phyloP scores from a whole-genome alignment of 1,140 invertebrate genomes.

The Zaprionus lachaisei region DNA sequence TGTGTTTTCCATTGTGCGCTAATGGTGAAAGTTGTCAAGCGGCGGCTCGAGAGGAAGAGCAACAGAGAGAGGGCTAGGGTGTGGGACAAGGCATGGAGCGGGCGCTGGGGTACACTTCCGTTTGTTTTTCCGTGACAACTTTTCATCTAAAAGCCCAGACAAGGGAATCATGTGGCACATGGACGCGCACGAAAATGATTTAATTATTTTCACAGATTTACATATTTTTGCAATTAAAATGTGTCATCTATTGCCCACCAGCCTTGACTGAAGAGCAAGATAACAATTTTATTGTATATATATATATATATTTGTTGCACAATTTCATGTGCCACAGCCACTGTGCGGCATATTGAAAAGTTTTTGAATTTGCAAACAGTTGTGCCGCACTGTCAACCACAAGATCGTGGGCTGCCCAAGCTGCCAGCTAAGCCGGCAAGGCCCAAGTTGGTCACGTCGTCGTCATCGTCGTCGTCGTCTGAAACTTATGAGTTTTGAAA shows the following conservation, averaged over 20 bases:
- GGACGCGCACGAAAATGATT: slow-evolving; percentile 4
- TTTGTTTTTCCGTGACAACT: slow-evolving; percentile 70
- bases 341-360: slow-evolving; percentile 75
- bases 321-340: slow-evolving; percentile 11
- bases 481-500: slow-evolving; percentile 83
- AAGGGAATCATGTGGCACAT: slow-evolving; percentile 40
- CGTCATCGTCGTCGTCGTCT: slow-evolving; percentile 59
- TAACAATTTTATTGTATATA: not conserved
- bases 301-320: not conserved
- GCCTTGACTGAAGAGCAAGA: not conserved
- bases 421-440: slow-evolving; percentile 38
- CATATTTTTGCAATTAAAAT: slow-evolving; percentile 8
- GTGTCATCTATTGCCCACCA: not conserved
- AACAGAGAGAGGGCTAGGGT: slow-evolving; percentile 15
- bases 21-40: slow-evolving; percentile 81
- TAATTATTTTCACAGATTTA: slow-evolving; percentile 15
- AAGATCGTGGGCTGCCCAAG: slow-evolving; percentile 49
- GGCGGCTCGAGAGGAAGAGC: slow-evolving; percentile 56
- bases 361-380: slow-evolving; percentile 80
- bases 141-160: slow-evolving; percentile 55
- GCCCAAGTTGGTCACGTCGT: slow-evolving; percentile 71
- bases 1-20: slow-evolving; percentile 70
- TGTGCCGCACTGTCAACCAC: slow-evolving; percentile 70
- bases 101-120: slow-evolving; percentile 50
- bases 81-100: slow-evolving; percentile 2